phyloP scores from a whole-genome alignment of 2,888 invertebrate genomes.

The Tromatobia lineatoria region DNA sequence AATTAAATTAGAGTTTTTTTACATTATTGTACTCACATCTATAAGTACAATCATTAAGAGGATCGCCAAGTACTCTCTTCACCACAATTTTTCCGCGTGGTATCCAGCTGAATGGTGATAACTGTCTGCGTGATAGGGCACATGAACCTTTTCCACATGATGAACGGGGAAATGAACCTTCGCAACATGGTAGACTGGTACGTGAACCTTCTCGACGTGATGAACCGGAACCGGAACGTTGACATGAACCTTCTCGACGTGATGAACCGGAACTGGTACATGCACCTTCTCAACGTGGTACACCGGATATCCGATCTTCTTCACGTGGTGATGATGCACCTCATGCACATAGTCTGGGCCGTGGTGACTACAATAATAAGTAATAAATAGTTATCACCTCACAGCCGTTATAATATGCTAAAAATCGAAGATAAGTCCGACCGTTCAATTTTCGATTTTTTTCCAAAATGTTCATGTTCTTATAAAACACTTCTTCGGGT shows the following conservation, averaged over 20 bases:
- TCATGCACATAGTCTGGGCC: not conserved
- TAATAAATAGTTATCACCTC: not conserved
- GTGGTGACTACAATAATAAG: not conserved
- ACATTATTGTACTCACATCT: not conserved
- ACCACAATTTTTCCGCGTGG: conserved; percentile 10
- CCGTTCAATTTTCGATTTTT: too few species aligned
- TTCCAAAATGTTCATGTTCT: too few species aligned
- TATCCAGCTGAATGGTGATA: not conserved
- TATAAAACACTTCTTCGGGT: too few species aligned
- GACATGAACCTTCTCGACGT: conserved; percentile 19
- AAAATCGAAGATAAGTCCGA: too few species aligned
- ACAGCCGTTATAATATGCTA: not conserved
- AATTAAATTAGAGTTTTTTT: too few species aligned
- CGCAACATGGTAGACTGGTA: not conserved
- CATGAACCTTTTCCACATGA: conserved; percentile 22
- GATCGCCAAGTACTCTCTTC: not conserved
- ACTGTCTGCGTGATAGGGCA: not conserved
- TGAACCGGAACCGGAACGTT: conserved; percentile 3
- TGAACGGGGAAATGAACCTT: conserved; percentile 6
- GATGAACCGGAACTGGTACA: conserved; percentile 17
- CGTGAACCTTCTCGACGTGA: conserved; percentile 16
- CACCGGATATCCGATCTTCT: not conserved
- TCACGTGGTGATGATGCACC: conserved; percentile 16
- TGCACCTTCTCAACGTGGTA: conserved; percentile 20
- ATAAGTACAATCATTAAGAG: not conserved